Evolutionary conservation across 2,797 vertebrate species (phyloP).

Genomic region (Acrossocheilus fasciatus): DNA sequence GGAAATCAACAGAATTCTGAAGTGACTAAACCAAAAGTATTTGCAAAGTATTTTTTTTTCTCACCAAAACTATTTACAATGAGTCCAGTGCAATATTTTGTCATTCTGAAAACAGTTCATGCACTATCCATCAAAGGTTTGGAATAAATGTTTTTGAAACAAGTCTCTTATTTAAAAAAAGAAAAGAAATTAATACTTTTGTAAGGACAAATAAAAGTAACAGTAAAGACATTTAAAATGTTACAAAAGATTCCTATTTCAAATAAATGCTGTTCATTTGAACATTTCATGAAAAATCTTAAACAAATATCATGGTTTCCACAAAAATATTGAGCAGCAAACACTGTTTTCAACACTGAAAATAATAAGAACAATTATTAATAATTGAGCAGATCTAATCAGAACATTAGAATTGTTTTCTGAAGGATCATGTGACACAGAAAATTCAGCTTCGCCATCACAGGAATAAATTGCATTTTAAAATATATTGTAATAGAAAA

Average conservation of each 20-base stretch:
- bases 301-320: neutral
- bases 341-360: too few species aligned
- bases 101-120: neutral
- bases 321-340: too few species aligned
- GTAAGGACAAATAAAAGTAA: neutral
- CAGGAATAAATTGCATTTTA: neutral
- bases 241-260: too few species aligned
- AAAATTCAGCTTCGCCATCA: neutral
- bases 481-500: neutral
- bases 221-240: too few species aligned
- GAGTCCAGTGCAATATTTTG: neutral
- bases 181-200: neutral
- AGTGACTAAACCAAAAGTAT: neutral
- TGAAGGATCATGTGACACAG: neutral
- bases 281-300: neutral
- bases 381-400: neutral
- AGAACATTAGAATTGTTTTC: neutral
- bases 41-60: neutral
- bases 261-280: neutral
- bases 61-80: neutral
- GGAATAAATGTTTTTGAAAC: neutral
- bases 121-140: neutral
- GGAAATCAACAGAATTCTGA: neutral
- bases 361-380: too few species aligned
- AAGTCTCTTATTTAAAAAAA: neutral